Evolutionary conservation across 2,797 vertebrate genomes (phyloP).

Genomic region (Syndactyla subalaris): DNA sequence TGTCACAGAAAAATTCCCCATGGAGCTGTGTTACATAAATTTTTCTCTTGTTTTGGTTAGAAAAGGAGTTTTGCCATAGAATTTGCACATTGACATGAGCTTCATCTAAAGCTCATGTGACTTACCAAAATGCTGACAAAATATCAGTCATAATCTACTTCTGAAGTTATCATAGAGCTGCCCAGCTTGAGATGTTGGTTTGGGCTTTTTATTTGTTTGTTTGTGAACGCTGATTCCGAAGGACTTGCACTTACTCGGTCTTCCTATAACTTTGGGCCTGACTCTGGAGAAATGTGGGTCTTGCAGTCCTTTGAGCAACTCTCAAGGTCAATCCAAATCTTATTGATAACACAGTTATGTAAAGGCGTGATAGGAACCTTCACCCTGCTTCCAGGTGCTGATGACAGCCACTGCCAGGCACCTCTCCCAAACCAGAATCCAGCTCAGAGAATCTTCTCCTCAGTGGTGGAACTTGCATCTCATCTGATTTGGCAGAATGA

Average conservation of each 20-base stretch:
- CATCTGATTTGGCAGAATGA: background rate
- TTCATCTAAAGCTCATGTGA: background rate
- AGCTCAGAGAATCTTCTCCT: background rate
- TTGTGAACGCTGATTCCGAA: background rate
- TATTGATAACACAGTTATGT: background rate
- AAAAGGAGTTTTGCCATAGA: background rate
- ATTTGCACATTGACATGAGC: background rate
- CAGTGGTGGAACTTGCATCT: background rate
- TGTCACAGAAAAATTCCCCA: constrained; percentile 27
- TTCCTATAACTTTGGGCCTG: background rate
- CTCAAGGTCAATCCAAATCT: background rate
- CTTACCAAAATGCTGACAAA: background rate
- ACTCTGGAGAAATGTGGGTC: background rate
- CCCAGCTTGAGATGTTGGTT: background rate
- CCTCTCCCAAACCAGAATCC: background rate
- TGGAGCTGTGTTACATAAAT: background rate
- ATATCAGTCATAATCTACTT: background rate
- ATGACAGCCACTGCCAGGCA: background rate
- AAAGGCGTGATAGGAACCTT: background rate
- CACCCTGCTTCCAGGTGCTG: background rate
- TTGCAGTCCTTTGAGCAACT: background rate
- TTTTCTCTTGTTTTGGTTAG: constrained; percentile 16
- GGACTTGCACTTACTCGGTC: background rate
- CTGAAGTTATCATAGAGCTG: background rate
- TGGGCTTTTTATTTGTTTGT: background rate